These are phyloP conservation scores for Dicentrarchus labrax DNA, from an alignment of 2,113 vertebrate species.

Conservation along the genomic window DNA sequence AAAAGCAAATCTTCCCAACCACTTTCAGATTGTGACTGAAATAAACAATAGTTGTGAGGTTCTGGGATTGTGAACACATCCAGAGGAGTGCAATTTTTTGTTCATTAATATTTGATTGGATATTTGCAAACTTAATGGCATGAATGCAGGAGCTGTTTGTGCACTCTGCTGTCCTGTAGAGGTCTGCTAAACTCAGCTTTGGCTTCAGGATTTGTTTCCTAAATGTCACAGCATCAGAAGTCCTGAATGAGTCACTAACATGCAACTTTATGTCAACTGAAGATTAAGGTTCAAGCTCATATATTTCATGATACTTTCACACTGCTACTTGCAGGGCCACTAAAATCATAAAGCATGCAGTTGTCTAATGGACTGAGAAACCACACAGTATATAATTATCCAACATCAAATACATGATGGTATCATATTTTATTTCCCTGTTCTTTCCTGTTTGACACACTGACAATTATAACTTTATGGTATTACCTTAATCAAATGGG, in stretches of 20 bases:
- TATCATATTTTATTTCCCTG: not conserved
- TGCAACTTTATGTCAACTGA: not conserved
- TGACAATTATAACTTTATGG: too few relatives aligned
- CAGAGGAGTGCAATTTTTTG: not conserved
- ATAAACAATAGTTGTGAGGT: not conserved
- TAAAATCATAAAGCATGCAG: not conserved
- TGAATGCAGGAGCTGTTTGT: slow-evolving; percentile 3
- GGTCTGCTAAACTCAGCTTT: slow-evolving; percentile 11
- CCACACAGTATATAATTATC: not conserved
- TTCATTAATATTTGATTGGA: slow-evolving; percentile 33
- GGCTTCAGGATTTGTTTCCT: not conserved
- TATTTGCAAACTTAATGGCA: slow-evolving; percentile 31
- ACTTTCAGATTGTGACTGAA: not conserved
- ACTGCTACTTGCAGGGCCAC: not conserved
- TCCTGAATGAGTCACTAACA: not conserved
- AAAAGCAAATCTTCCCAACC: not conserved
- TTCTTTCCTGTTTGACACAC: too few relatives aligned
- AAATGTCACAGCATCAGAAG: not conserved
- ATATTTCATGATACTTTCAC: not conserved
- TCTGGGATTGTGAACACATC: slow-evolving; percentile 4
- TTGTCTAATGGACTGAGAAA: not conserved
- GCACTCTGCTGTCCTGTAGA: not conserved
- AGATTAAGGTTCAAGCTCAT: not conserved
- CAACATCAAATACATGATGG: not conserved
- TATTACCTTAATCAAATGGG: too few relatives aligned